Evolutionary conservation across 2,797 vertebrate species (phyloP), one percentile per base, ranked within the genome.

Genomic region (Rousettus madagascariensis): DNA sequence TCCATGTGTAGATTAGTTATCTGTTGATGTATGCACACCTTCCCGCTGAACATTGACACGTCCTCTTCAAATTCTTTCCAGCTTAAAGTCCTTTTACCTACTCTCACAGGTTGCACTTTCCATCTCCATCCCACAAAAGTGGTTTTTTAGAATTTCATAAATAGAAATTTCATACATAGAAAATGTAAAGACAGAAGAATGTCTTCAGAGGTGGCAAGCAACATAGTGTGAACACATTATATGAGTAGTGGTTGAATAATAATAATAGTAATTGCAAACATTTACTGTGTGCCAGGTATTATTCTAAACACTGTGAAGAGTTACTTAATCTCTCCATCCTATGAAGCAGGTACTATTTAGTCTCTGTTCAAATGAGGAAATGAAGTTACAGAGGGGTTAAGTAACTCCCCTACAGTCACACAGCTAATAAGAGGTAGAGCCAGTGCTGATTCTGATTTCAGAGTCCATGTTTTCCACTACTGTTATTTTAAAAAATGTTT

Each of bases 281-380:
- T 36, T 55, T 90, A 59, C 26, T 79, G 0, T 78, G 43, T 96
- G 38, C 59, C 61, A 79, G 69, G 17, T 4, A 75, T 94, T 96
- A 83, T 78, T 83, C 24, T 66, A 90, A 65, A 84, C 86, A 43
- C 10, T 86, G 15, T 84, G 55, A 59, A 69, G 78, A 75, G 15
- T 63, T 92, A 30, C 43, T 91, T 93, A 90, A 68, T 78, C 3
- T 11, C 95, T 11, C 95, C 22, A 91, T 43, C 63, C n/a, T 89
- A 26, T 86, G n/a, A 83, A 72, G 41, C 53, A 33, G n/a, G 20
- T 86, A 46, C 5, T 93, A 36, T 88, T 22, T 59, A 59, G 13
- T 66, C 43, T 83, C 24, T 57, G 90, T 84, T 91, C 22, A 55
- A 13, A 53, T 61, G 41, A 78, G 71, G 30, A 95, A 72, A 68